These are phyloP conservation scores for Pomatostomus ruficeps DNA, from an alignment of 2,113 vertebrate genomes.

Conservation along the genomic window DNA sequence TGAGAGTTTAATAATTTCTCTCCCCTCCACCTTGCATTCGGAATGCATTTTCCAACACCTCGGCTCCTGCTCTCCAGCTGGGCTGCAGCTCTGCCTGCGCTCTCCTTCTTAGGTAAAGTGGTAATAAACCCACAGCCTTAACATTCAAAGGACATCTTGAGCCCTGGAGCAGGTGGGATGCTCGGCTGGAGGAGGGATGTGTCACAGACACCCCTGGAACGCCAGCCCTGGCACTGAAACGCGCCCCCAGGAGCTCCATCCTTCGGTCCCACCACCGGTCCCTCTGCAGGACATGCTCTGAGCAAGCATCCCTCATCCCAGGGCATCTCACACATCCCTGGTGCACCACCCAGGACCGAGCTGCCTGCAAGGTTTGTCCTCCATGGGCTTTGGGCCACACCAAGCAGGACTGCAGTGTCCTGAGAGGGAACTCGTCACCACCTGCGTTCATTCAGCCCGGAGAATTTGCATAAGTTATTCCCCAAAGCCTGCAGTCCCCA, in stretches of 20 bases:
- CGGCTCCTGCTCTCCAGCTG: not conserved
- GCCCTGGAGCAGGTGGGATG: accelerated
- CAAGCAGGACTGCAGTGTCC: not conserved
- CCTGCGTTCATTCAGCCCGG: not conserved
- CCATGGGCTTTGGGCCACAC: not conserved
- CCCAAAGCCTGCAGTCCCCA: not conserved
- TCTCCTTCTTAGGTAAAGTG: not conserved
- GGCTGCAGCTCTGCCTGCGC: not conserved
- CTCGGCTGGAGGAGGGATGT: not conserved
- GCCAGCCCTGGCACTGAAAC: not conserved
- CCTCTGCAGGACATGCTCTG: too few species aligned
- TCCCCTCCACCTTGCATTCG: conserved; percentile 57
- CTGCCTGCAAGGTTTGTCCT: not conserved
- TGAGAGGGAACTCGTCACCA: not conserved
- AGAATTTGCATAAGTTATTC: not conserved
- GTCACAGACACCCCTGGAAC: accelerated
- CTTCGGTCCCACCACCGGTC: not conserved
- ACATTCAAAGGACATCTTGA: not conserved
- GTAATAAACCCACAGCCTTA: not conserved
- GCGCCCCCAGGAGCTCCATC: accelerated
- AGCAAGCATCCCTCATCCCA: accelerated
- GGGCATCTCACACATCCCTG: not conserved
- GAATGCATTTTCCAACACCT: conserved; percentile 31
- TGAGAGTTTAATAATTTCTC: conserved; percentile 69
- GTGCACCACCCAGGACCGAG: not conserved